phyloP scores from a whole-genome alignment of 2,113 vertebrate genomes.

The Microcebus lehilahytsara region DNA sequence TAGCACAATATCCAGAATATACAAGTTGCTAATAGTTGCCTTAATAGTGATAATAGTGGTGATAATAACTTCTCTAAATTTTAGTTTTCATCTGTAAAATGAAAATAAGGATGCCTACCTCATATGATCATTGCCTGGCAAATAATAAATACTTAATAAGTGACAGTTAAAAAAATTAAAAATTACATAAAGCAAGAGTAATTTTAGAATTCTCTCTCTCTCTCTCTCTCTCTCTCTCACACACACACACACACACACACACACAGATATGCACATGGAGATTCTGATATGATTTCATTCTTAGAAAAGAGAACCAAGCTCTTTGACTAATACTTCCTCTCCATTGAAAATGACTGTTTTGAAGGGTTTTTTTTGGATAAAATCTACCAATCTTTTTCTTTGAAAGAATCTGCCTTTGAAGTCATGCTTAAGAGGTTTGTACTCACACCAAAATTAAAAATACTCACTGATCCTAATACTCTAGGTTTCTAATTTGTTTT shows the following conservation, averaged over 20 bases:
- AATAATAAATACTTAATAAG: neutral
- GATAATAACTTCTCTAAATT: neutral
- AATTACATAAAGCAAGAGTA: neutral
- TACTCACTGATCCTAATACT: neutral
- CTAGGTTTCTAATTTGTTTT: neutral
- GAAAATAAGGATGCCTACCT: neutral
- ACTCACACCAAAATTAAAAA: slow-evolving; percentile 20
- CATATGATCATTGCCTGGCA: neutral
- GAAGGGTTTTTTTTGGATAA: neutral
- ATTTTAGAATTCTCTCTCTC: neutral
- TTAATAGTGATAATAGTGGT: neutral
- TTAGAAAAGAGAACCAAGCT: neutral
- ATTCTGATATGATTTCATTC: neutral
- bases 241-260: neutral
- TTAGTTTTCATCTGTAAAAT: slow-evolving; percentile 3
- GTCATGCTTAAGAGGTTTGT: neutral
- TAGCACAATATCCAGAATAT: neutral
- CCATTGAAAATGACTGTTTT: neutral
- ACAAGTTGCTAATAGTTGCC: neutral
- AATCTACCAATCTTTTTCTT: neutral
- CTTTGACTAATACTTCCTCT: neutral
- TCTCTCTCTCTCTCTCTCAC: too few relatives aligned
- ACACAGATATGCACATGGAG: neutral
- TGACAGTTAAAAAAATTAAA: slow-evolving; percentile 19
- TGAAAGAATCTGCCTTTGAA: slow-evolving; percentile 13